Evolutionary conservation across 2,797 vertebrate genomes (phyloP).

Genomic region (Chelonia mydas): DNA sequence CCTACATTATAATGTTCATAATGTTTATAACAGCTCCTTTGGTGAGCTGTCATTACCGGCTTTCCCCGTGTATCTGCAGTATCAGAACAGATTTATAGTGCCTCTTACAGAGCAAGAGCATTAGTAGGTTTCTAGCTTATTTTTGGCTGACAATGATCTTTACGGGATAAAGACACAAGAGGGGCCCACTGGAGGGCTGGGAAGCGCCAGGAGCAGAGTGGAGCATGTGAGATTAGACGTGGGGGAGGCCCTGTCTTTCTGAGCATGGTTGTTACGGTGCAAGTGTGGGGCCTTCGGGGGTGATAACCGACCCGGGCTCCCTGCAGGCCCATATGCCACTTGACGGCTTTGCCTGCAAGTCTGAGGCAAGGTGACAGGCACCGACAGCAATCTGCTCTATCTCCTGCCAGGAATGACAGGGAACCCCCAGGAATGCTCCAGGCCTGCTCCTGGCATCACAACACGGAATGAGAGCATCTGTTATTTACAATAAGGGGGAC

Average conservation of each 20-base stretch:
- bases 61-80: background rate
- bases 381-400: background rate
- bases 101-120: background rate
- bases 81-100: background rate
- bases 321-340: background rate
- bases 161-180: background rate
- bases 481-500: background rate
- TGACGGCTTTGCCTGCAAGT: background rate
- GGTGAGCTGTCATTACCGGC: background rate
- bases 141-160: background rate
- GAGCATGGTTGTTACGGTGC: rapidly evolving
- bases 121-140: rapidly evolving
- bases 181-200: background rate
- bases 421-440: background rate
- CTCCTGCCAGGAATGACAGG: background rate
- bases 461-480: background rate
- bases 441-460: background rate
- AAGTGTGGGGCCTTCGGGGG: rapidly evolving
- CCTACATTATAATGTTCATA: background rate
- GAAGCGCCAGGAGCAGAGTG: background rate
- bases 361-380: background rate
- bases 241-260: rapidly evolving
- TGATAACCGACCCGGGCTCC: background rate
- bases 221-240: background rate
- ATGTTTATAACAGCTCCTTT: background rate